Evolutionary conservation across 2,888 invertebrate species (phyloP), one percentile per base, ranked within the genome.

Genomic region (Dysmachus trigonus): DNA sequence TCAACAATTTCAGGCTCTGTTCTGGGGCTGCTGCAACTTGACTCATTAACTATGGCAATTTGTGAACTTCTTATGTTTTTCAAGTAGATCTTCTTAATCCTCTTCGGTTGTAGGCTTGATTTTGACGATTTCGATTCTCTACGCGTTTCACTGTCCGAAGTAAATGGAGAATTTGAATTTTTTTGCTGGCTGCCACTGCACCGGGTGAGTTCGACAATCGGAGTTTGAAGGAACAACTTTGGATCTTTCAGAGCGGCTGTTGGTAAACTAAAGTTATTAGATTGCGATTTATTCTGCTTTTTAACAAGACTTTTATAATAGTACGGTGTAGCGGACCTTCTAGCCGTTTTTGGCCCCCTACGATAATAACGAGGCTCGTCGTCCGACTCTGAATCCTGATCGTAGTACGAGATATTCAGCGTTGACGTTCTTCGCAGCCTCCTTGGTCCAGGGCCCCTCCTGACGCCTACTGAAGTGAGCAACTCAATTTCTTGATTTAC

Each of bases 31-130:
- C 83, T 83, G 41, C 72, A 72, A 15, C 83, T 83, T 0, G 83
- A 83, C 30, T 83, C 83, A n/a, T 83, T 83, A 15, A 83, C 38
- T 3, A 83, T 72, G 2, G 83, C 71, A 4, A 83, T 83, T 18
- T 83, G 35, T 4, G 83, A 83, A 30, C 83, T 83, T 8, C 72
- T 38, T 1, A 83, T 83, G 27, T 72, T 72, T 33, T 71, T 83
- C 30, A 83, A n/a, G 13, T 41, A 38, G 31, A 83, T 83, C 33
- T 83, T 83, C 13, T 83, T 83, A 3, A 83, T 72, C n/a, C 47
- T 15, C 6, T 72, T 83, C 38, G 72, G 62, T 5, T 18, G 41
- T 2, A 31, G 22, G 8, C 15, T 22, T 3, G 62, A 41, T 41
- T 77, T 77, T 13, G n/a, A 22, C 1, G 33, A 38, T 22, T 77